Evolutionary conservation across 2,113 vertebrate genomes (phyloP).

Genomic region (Myrmophylax atrothorax): DNA sequence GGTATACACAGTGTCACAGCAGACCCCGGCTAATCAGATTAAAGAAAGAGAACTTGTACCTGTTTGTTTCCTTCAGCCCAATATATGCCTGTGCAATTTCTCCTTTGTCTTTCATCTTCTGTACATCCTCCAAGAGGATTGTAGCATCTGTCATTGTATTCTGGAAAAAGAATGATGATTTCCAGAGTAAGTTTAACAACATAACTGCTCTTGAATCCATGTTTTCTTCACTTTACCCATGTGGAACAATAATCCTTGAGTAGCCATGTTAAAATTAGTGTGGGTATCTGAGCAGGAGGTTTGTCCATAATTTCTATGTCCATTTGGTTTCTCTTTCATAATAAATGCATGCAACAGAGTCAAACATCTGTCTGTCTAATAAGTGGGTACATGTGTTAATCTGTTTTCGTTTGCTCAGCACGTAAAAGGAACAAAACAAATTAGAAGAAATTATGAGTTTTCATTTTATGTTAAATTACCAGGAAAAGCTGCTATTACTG

Average conservation of each 20-base stretch:
- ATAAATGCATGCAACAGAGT: background rate
- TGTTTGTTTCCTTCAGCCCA: conserved; percentile 97
- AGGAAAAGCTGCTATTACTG: background rate
- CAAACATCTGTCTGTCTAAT: background rate
- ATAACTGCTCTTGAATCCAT: background rate
- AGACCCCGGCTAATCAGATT: background rate
- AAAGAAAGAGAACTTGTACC: conserved; percentile 69
- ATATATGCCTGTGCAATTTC: conserved; percentile 96
- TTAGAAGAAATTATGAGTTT: background rate
- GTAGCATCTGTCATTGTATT: conserved; percentile 96
- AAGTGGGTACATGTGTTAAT: background rate
- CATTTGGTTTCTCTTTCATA: background rate
- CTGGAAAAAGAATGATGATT: conserved; percentile 66
- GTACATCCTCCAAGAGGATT: conserved; percentile 88
- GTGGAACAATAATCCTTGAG: background rate
- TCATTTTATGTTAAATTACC: background rate
- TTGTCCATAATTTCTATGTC: background rate
- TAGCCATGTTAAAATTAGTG: background rate
- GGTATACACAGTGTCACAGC: background rate
- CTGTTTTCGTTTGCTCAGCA: background rate
- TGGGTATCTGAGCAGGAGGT: background rate
- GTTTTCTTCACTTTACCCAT: background rate
- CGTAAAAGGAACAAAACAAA: background rate
- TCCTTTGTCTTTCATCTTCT: conserved; percentile 94
- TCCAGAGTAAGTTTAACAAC: background rate